Evolutionary conservation across 2,113 vertebrate genomes (phyloP), one percentile per base, ranked within the genome.

Genomic region (Cryptotis parvus): DNA sequence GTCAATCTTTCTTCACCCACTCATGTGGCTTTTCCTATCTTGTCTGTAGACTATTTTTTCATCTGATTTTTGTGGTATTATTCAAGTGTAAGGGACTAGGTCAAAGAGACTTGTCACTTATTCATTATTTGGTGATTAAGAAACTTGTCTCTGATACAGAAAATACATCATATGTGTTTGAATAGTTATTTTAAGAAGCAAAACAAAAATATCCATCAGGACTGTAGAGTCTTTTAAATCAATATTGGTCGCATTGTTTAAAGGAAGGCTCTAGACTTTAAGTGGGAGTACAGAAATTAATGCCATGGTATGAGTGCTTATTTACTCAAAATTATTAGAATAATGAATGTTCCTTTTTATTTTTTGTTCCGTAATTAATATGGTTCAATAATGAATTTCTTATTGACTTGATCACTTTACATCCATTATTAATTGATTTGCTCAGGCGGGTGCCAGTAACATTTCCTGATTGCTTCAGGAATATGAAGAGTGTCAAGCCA

Each of bases 1-100:
- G 69, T 12, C 33, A 74, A 0, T 37, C 27, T 79, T 69, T n/a
- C 18, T 43, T 33, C 18, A 22, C 0, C 3, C 1, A n/a, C 90
- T 29, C 49, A 12, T 43, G 31, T 0, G 6, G 8, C 24, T 9
- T 27, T 58, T 37, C 24, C 4, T 63, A 7, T 41, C 15, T 1
- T 9, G 5, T 2, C 2, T 22, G 18, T 18, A 63, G 8, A 45
- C 12, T 66, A 63, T 35, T 75, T 75, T 77, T n/a, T 27, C 0
- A 49, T 63, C 14, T 16, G 33, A 15, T 3, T 77, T 89, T 76
- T 31, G 37, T 33, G 3, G 3, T 10, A 63, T 52, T 69, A 10
- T 2, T 7, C 4, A 29, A 5, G n/a, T 7, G 6, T 37, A 77
- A 73, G 37, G 12, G 24, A 14, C 22, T 2, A 7, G 1, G 2